Evolutionary conservation across 2,888 invertebrate genomes (phyloP), one percentile per base, ranked within the genome.

Genomic region (Chymomyza fuscimana): DNA sequence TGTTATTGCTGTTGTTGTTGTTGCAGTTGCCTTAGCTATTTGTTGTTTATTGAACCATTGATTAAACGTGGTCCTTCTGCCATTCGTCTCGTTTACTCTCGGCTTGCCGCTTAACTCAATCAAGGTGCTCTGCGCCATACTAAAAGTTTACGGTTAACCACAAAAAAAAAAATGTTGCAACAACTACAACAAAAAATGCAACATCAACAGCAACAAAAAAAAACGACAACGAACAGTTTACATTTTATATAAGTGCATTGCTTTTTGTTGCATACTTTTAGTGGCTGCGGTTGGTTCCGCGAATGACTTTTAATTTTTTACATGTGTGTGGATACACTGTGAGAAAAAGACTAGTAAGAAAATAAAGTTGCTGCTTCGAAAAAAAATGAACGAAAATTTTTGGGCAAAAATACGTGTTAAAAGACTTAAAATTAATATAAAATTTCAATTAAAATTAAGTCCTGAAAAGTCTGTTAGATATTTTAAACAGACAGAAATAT

Each of bases 1-100:
- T 64, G 63, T 67, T 67, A 65, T 72, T 79, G 32, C 4, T 32
- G 74, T 78, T 82, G 32, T 9, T 32, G 7, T 2, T 32, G 32
- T 32, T 32, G 32, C 32, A 32, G 6, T 32, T 32, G 7, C 58
- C 64, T 65, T 67, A 64, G 65, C 62, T 58, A 19, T 67, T 72
- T 78, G 74, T 79, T 82, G 73, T 79, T 82, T 80, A 82, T 82
- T 81, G 82, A 76, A 66, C 72, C 85, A 86, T 86, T 86, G 85
- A 85, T 86, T 86, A 85, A 84, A 80, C 76, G 77, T 80, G 81
- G 74, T 76, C 76, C 65, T 72, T 72, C 78, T 67, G 71, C 56
- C 40, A 54, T 22, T 50, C 36, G 15, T 62, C 56, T 67, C 36
- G 67, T 65, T 70, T 70, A 76, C 66, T 76, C 65, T 62, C 32